phyloP scores from a whole-genome alignment of 2,888 invertebrate species.

The Drosophila neonasuta region DNA sequence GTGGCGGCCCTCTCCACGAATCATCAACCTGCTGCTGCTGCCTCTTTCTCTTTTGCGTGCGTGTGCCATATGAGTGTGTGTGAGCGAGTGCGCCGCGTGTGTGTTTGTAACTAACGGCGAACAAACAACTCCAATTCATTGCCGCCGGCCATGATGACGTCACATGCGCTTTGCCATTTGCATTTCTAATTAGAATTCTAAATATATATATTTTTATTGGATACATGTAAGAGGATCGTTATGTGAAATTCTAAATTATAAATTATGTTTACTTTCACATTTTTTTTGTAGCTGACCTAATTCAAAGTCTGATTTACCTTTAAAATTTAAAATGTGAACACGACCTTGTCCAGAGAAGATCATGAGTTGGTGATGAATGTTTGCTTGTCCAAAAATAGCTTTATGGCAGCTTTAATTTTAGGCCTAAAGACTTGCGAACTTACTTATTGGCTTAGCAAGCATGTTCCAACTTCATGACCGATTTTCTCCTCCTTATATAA shows the following conservation, averaged over 20 bases:
- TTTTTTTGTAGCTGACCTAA: slow-evolving; percentile 22
- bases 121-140: slow-evolving; percentile 53
- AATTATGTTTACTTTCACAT: slow-evolving; percentile 26
- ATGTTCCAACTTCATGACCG: no score
- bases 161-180: slow-evolving; percentile 28
- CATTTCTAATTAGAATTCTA: slow-evolving; percentile 28
- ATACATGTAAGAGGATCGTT: slow-evolving; percentile 26
- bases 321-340: not conserved
- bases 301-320: slow-evolving; percentile 3
- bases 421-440: not conserved
- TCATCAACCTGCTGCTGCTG: slow-evolving; percentile 47
- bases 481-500: no score
- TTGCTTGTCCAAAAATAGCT: slow-evolving; percentile 9
- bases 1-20: slow-evolving; percentile 41
- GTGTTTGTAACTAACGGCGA: slow-evolving; percentile 42
- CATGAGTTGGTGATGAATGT: slow-evolving; percentile 11
- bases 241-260: slow-evolving; percentile 7
- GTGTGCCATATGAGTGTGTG: not conserved
- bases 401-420: not conserved
- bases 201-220: not conserved
- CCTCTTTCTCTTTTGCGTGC: slow-evolving; percentile 35
- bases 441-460: no score
- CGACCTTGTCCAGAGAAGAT: slow-evolving; percentile 10
- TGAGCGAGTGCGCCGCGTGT: not conserved
- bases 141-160: slow-evolving; percentile 35